A percentile compares a stretch with the other conserved stretches of the same genome.
Evolutionary conservation across 2,797 vertebrate species (phyloP).

Genomic region (Sebastes taczanowskii): DNA sequence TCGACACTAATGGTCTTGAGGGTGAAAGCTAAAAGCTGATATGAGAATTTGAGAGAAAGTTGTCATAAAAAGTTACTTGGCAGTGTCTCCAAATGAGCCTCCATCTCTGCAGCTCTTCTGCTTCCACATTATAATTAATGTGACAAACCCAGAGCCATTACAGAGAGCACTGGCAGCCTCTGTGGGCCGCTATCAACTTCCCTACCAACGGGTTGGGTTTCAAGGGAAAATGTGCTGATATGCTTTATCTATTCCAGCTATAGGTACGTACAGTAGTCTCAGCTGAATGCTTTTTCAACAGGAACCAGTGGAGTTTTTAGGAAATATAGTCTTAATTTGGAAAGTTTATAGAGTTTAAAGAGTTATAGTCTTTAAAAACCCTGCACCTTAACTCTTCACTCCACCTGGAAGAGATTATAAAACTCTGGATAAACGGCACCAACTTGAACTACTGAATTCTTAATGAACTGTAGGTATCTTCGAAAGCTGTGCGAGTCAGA

Average conservation of each 20-base stretch:
- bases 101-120: conserved; percentile 25
- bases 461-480: conserved; percentile 30
- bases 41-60: not conserved
- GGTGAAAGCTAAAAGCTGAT: conserved; percentile 14
- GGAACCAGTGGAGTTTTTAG: not conserved
- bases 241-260: not conserved
- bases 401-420: conserved; percentile 9
- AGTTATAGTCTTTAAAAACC: not conserved
- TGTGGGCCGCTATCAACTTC: not conserved
- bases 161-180: conserved; percentile 21
- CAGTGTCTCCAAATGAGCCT: conserved; percentile 13
- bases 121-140: conserved; percentile 36
- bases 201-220: not conserved
- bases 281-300: not conserved
- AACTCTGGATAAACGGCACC: conserved; percentile 25
- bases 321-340: conserved; percentile 27
- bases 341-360: not conserved
- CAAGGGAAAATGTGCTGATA: conserved; percentile 23
- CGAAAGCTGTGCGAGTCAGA: not conserved
- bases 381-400: not conserved
- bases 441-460: conserved; percentile 32
- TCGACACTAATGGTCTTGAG: conserved; percentile 3
- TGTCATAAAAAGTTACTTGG: conserved; percentile 12
- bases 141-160: conserved; percentile 40
- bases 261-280: not conserved